Evolutionary conservation across 64 coral and sea anemone species (phyloP).

Genomic region (Pachyseris speciosa): DNA sequence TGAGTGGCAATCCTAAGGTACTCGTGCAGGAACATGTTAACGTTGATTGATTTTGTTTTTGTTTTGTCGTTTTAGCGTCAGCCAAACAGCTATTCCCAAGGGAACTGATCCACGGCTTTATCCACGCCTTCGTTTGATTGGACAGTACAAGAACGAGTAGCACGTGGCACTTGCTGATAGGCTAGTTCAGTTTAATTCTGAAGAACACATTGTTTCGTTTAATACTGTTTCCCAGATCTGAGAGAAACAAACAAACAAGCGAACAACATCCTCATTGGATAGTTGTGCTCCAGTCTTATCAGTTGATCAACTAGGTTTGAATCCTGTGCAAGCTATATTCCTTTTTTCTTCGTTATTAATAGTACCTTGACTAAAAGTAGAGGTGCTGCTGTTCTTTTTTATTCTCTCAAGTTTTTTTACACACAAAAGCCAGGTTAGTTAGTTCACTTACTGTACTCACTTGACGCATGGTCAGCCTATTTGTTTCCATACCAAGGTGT

Average conservation of each 20-base stretch:
- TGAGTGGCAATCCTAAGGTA: too few species aligned
- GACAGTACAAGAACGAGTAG: slow-evolving; percentile 27
- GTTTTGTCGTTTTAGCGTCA: slow-evolving; percentile 41
- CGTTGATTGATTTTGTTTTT: neutral
- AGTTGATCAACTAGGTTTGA: too few species aligned
- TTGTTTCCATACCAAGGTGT: too few species aligned
- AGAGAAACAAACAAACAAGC: neutral
- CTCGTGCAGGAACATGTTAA: neutral
- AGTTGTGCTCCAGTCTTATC: too few species aligned
- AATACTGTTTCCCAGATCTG: neutral
- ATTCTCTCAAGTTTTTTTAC: too few species aligned
- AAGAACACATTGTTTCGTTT: neutral
- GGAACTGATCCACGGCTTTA: slow-evolving; percentile 26
- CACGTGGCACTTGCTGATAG: neutral
- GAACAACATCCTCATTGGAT: neutral
- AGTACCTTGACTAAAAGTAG: too few species aligned
- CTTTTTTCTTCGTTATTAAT: too few species aligned
- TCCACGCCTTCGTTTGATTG: slow-evolving; percentile 31
- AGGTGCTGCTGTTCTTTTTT: too few species aligned
- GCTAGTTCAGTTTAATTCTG: neutral
- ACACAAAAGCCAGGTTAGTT: too few species aligned
- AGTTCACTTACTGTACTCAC: too few species aligned
- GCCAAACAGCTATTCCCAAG: slow-evolving; percentile 53
- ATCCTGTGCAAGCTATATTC: too few species aligned
- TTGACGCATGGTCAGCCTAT: too few species aligned